These are phyloP conservation scores for Tetanocera ferruginea DNA, from an alignment of 2,888 invertebrate genomes.

Conservation along the genomic window DNA sequence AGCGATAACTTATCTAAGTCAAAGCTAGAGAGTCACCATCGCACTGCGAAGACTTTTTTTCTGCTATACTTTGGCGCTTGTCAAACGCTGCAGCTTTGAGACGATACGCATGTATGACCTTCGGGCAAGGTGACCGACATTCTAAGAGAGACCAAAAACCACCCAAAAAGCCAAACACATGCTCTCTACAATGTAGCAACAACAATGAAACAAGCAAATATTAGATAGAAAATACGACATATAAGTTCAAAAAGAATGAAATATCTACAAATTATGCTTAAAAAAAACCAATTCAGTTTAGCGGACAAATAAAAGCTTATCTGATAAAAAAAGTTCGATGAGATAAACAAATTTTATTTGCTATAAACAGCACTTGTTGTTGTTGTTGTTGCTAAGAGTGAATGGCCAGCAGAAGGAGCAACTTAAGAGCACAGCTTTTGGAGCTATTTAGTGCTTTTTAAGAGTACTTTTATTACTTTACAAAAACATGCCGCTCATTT, in stretches of 20 bases:
- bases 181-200: neutral
- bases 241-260: too few species aligned
- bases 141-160: neutral
- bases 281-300: too few species aligned
- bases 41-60: neutral
- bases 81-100: slow-evolving; percentile 38
- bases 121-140: slow-evolving; percentile 72
- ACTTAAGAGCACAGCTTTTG: neutral
- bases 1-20: neutral
- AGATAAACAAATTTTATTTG: neutral
- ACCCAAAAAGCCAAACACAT: neutral
- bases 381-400: neutral
- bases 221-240: too few species aligned
- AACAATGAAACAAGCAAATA: neutral
- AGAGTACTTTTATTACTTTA: neutral
- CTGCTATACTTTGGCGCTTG: neutral
- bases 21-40: neutral
- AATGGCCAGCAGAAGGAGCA: neutral
- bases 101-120: slow-evolving; percentile 72
- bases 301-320: neutral
- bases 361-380: too few species aligned
- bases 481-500: neutral
- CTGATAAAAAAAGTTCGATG: neutral
- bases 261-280: too few species aligned
- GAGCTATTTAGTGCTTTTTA: neutral